Evolutionary conservation across 2,888 invertebrate genomes (phyloP).

Genomic region (Lagria hirta): DNA sequence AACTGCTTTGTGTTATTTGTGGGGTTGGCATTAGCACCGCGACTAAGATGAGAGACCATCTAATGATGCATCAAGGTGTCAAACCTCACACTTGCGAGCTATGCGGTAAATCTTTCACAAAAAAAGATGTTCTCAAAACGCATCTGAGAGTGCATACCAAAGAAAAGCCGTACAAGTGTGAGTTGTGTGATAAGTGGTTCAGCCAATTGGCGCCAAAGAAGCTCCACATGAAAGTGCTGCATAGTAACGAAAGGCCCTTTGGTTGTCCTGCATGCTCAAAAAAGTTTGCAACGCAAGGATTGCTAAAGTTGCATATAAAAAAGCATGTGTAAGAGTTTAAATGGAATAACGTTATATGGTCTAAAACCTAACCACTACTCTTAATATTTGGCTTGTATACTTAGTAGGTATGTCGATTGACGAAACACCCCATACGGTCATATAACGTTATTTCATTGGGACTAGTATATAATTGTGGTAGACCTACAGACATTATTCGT

Average conservation of each 20-base stretch:
- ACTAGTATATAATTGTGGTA: too few species aligned
- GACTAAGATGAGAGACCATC: too few species aligned
- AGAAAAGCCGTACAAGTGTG: slow-evolving; percentile 33
- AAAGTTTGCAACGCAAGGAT: neutral
- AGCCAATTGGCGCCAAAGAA: slow-evolving; percentile 24
- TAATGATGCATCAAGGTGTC: slow-evolving; percentile 15
- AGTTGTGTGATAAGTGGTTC: slow-evolving; percentile 11
- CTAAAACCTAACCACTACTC: too few species aligned
- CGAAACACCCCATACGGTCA: too few species aligned
- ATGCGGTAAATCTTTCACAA: slow-evolving; percentile 32
- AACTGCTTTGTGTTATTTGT: too few species aligned
- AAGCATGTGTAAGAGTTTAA: too few species aligned
- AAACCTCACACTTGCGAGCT: slow-evolving; percentile 30
- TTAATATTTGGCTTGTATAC: too few species aligned
- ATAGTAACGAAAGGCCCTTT: slow-evolving; percentile 48
- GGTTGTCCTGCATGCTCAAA: slow-evolving; percentile 4
- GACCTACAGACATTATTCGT: too few species aligned
- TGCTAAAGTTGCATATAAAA: slow-evolving; percentile 3
- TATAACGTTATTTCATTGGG: too few species aligned
- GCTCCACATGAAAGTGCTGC: slow-evolving; percentile 57
- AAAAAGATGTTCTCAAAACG: slow-evolving; percentile 8
- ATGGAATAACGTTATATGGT: too few species aligned
- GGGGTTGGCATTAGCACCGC: too few species aligned
- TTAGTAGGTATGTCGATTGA: too few species aligned
- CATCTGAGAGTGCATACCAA: slow-evolving; percentile 29